Evolutionary conservation across 2,113 vertebrate genomes (phyloP), one percentile per base, ranked within the genome.

Genomic region (Pollimyrus isidori): DNA sequence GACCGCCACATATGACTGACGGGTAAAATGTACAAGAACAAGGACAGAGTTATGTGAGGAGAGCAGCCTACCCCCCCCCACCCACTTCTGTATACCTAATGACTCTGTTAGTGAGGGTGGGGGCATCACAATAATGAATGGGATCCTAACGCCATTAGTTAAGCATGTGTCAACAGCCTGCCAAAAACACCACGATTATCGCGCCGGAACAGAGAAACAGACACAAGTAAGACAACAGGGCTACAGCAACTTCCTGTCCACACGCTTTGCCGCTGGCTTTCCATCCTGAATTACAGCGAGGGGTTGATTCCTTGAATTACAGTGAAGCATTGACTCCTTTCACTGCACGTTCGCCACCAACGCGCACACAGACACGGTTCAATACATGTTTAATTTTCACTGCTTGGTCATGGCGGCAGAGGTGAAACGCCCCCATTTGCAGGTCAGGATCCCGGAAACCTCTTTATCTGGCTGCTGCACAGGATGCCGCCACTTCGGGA

Each of bases 201-300:
- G 91, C 91, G 86, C 52, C 56, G 26, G 48, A 88, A 90, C 48
- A 88, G 13, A 53, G 15, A 91, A 89, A 89, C 7, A 80, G 46
- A 53, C 58, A 48, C n/a, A 49, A n/a, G 9, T 7, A 87, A 88
- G 88, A 42, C 9, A 90, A 42, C 87, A 82, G 88, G 89, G 46
- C 87, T 90, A 90, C 91, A 89, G 42, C 52, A 53, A 82, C 86
- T 92, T 92, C 89, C 53, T 19, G 35, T 46, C 21, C 5, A 90
- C 92, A 92, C 92, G 89, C 92, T 93, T 92, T 93, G 93, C 92
- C 92, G 90, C 88, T 91, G 85, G 73, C 56, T 46, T 35, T 45
- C 42, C 89, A 90, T 62, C 4, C 49, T 82, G 65, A 50, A 69
- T 86, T 88, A 90, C 9, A 35, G 35, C 35, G 35, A 35, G 1